Evolutionary conservation across 2,113 vertebrate genomes (phyloP), one percentile per base, ranked within the genome.

Genomic region (Bubo bubo): DNA sequence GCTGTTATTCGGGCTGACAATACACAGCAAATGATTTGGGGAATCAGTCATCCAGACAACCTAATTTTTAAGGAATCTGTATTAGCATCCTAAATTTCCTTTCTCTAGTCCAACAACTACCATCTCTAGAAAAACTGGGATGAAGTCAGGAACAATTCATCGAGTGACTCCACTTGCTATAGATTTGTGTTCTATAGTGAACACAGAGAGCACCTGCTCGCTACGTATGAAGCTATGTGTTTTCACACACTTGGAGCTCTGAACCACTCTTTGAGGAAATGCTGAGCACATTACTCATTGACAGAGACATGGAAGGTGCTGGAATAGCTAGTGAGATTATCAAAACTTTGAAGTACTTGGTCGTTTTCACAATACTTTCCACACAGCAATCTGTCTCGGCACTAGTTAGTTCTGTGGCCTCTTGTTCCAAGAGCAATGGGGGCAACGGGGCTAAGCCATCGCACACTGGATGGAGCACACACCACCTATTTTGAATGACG

Each of bases 401-500:
- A 39, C 19, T 14, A 12, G 28, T 13, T 23, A 18, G 15, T 4
- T 50, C 2, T 15, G 55, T 1, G 5, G 32, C 58, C 30, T 58
- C 58, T 21, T 10, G 19, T 23, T 23, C 20, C 10, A 30, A 55
- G 43, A 45, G 43, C 43, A 5, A 28, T 3, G 4, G 35, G 27
- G 34, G 3, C 7, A 43, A 5, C 0, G 4, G 14, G 8, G 19
- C 49, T 10, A 9, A 37, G 22, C 19, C 59, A 21, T 1, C 0
- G 5, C 22, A 20, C 0, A 0, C 8, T 1, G 7, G 19, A 5
- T 3, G 2, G 0, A 35, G 58, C 20, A 4, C 4, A 11, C 16
- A 12, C 2, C 27, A 15, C 12, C 35, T 50, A 28, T 26, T 4
- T 3, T 7, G 27, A 88, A 39, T 12, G 4, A 22, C 2, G 9